phyloP scores from a whole-genome alignment of 1,140 invertebrate species.

The Centruroides sculpturatus region DNA sequence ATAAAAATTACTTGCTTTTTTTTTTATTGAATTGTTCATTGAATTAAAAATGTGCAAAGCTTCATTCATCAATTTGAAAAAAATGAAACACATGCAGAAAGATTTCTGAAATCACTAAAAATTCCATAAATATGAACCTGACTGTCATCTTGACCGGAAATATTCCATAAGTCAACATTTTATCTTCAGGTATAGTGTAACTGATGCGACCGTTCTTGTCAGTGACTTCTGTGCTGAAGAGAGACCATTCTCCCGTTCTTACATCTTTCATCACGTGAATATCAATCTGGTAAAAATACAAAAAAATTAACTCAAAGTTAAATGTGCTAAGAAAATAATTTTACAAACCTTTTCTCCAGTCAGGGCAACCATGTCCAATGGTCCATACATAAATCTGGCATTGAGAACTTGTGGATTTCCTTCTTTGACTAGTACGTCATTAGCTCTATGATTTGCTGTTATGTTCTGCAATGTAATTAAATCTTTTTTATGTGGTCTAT shows the following conservation, averaged over 20 bases:
- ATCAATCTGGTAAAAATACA: conserved; percentile 53
- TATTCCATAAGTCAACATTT: conserved; percentile 75
- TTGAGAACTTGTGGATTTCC: conserved; percentile 64
- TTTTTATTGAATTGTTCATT: no score
- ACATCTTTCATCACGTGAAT: conserved; percentile 88
- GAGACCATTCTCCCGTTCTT: conserved; percentile 76
- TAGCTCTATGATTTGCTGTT: conserved; percentile 92
- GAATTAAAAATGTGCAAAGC: no score
- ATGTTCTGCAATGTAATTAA: conserved; percentile 50
- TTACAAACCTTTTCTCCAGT: conserved; percentile 40
- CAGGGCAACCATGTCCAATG: conserved; percentile 71
- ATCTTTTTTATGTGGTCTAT: no score
- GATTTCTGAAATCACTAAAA: no score
- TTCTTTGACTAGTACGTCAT: conserved; percentile 91
- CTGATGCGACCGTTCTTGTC: conserved; percentile 85
- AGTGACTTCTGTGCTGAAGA: conserved; percentile 74
- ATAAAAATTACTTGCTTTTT: no score
- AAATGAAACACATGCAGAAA: no score
- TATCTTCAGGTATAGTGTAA: conserved; percentile 69
- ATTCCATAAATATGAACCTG: conserved; percentile 32
- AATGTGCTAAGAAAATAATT: no score
- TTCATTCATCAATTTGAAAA: no score
- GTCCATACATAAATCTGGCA: conserved; percentile 97
- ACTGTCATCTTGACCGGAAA: conserved; percentile 90
- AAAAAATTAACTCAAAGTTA: no score